phyloP scores from a whole-genome alignment of 2,888 invertebrate species.

The Idaea straminata region DNA sequence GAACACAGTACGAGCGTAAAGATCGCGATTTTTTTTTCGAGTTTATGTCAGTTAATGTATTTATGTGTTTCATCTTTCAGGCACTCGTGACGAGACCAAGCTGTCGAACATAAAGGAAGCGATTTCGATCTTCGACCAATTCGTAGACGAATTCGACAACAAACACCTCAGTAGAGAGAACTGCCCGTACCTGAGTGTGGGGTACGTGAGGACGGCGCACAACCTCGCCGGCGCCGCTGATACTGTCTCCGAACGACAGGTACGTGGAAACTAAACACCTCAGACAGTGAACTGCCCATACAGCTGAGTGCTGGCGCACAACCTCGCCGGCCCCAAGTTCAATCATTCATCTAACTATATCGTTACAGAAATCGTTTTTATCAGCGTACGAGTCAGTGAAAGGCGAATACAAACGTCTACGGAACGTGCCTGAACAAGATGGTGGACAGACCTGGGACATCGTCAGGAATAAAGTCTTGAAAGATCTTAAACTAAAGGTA shows the following conservation, averaged over 20 bases:
- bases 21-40: no score
- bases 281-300: no score
- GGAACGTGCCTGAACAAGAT: conserved; percentile 80
- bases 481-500: conserved; percentile 74
- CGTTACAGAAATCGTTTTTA: conserved; percentile 77
- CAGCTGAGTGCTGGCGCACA: no score
- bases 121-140: conserved; percentile 84
- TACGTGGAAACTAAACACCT: no score
- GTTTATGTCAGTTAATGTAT: background rate
- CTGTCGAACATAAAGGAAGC: conserved; percentile 87
- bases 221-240: conserved; percentile 71
- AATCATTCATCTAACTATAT: no score
- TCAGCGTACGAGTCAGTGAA: conserved; percentile 82
- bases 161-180: conserved; percentile 84
- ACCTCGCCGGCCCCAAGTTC: background rate
- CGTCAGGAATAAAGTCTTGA: conserved; percentile 83
- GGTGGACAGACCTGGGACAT: conserved; percentile 86
- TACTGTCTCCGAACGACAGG: conserved; percentile 63
- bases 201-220: conserved; percentile 78
- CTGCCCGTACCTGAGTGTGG: conserved; percentile 83
- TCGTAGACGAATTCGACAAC: conserved; percentile 86
- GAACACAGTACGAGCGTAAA: no score
- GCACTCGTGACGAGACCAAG: conserved; percentile 88
- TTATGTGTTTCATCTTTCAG: conserved; percentile 42
- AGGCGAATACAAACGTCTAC: conserved; percentile 87